A percentile compares a stretch with the other conserved stretches of the same genome.
These are phyloP conservation scores for Ciconia nigra DNA, from an alignment of 2,797 vertebrate species.

Conservation along the genomic window DNA sequence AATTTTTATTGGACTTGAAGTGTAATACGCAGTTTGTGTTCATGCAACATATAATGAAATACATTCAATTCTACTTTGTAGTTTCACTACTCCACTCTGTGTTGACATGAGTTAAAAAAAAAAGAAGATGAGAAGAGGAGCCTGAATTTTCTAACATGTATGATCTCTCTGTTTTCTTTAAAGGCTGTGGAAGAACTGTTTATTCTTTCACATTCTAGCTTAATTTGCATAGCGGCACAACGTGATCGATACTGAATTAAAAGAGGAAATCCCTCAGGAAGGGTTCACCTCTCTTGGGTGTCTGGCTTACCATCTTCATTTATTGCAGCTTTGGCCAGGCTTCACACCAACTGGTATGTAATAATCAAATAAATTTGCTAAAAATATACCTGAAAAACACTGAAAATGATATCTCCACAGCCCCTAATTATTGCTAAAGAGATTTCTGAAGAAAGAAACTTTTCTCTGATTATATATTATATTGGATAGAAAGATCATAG, in stretches of 20 bases:
- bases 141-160: neutral
- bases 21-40: neutral
- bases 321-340: neutral
- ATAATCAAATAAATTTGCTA: neutral
- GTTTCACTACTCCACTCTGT: neutral
- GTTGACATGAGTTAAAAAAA: neutral
- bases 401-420: neutral
- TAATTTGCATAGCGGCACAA: neutral
- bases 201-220: neutral
- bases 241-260: fast-evolving
- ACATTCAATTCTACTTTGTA: neutral
- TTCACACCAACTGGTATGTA: neutral
- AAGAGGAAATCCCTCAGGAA: neutral
- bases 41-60: neutral
- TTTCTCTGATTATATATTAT: neutral
- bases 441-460: neutral
- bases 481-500: neutral
- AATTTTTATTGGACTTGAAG: neutral
- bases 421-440: neutral
- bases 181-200: neutral
- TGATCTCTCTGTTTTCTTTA: neutral
- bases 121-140: neutral
- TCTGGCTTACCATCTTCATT: neutral
- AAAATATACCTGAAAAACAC: neutral
- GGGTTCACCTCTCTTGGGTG: neutral